Percentiles rank a stretch among this genome's conserved stretches.
phyloP scores from a whole-genome alignment of 2,797 vertebrate genomes.

The Ctenosaura bakeri region DNA sequence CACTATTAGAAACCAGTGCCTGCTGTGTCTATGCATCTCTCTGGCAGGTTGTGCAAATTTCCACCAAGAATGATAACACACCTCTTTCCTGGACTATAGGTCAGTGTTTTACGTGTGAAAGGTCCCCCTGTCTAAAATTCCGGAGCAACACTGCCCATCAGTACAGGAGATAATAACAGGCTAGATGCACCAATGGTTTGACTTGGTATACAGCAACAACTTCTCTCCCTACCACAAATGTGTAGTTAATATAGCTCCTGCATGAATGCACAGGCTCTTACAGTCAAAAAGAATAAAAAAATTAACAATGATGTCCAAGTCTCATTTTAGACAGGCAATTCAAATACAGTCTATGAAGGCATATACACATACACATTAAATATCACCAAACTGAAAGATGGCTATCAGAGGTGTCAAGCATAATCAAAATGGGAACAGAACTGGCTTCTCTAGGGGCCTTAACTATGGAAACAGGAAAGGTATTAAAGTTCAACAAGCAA shows the following conservation, averaged over 20 bases:
- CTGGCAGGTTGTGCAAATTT: not conserved
- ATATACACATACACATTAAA: not conserved
- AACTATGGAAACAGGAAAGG: not conserved
- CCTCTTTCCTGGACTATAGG: not conserved
- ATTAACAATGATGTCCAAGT: not conserved
- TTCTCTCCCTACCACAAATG: too few species aligned
- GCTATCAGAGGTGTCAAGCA: not conserved
- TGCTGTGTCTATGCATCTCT: not conserved
- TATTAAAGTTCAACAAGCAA: not conserved
- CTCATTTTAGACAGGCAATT: not conserved
- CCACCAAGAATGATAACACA: too few species aligned
- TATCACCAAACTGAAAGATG: not conserved
- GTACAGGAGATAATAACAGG: not conserved
- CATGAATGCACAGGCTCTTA: not conserved
- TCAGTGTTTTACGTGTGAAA: not conserved
- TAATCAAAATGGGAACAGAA: not conserved
- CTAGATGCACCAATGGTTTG: not conserved
- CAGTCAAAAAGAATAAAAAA: not conserved
- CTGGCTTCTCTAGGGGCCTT: not conserved
- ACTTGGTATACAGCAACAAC: not conserved
- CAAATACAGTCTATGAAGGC: not conserved
- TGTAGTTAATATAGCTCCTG: not conserved
- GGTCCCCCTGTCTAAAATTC: not conserved
- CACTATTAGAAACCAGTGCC: too few species aligned
- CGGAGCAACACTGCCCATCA: not conserved